Base-by-base conservation (phyloP, 1,140 invertebrate genomes). In the Goniozus legneri region DNA sequence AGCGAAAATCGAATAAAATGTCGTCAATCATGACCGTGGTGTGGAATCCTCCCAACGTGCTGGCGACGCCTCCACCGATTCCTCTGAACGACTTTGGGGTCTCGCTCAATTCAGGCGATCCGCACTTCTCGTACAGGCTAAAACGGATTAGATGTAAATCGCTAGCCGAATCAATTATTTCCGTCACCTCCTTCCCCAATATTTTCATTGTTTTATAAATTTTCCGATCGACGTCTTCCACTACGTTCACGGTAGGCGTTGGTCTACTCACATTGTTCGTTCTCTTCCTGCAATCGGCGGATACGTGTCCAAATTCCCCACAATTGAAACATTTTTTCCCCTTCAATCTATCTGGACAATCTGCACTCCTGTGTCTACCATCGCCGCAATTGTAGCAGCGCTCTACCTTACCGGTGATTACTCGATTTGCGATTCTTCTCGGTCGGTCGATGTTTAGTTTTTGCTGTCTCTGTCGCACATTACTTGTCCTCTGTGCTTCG, bases 351-450 rank as follows among this genome's bases (percentile, higher is more conserved):
- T 44, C 36, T 1, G 50, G 50, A n/a, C 50, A 52, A 8, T 21
- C 15, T 16, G 13, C 8, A 16, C 50, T 42, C 2, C 44, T 27
- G 19, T 52, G 50, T 38, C 33, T 32, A 10, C 6, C 14, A 10
- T 47, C 7, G 8, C 44, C 44, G 10, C 50, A 47, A 19, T 52
- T 52, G 12, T 21, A 52, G 42, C 44, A 52, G 1, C 42, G 35
- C 16, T 47, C 24, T 27, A 10, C 10, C 10, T 27, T 27, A 27
- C 10, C 24, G 10, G 10, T 27, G 24, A 27, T 27, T 27, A 6
- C 4, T 27, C 4, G 4, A 6, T 4, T 4, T 6, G 24, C 24
- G 4, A 6, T 4, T 10, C 10, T 27, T 10, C 10, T 27, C 24
- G 24, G 10, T 27, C 10, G 4, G 10, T 10, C 24, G 10, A 4